A percentile compares a stretch with the other conserved stretches of the same genome.
Evolutionary conservation across 1,140 invertebrate genomes (phyloP).

Genomic region (Drosophila quadrilineata): DNA sequence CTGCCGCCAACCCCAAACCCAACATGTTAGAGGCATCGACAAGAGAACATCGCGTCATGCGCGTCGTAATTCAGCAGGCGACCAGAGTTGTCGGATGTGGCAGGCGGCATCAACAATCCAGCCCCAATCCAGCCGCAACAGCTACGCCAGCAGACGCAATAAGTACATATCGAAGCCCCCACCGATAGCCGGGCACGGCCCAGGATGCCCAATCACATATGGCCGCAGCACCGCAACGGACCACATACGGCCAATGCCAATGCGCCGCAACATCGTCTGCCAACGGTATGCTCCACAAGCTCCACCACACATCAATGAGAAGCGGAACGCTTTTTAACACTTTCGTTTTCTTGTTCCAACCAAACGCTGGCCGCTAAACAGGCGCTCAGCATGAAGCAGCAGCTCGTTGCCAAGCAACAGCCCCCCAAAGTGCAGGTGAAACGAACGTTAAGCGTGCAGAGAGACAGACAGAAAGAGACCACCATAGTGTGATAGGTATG

Average conservation of each 20-base stretch:
- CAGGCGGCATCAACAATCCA: background rate
- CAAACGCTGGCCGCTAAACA: constrained; percentile 79
- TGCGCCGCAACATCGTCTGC: constrained; percentile 12
- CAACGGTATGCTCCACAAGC: constrained; percentile 26
- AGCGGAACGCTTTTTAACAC: constrained; percentile 57
- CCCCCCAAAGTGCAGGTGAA: background rate
- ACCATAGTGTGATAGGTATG: background rate
- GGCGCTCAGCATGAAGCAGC: constrained; percentile 55
- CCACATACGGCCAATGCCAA: constrained; percentile 48
- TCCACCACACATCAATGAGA: constrained; percentile 8
- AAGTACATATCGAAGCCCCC: constrained; percentile 5
- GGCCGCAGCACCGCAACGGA: constrained; percentile 44
- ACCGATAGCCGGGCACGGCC: constrained; percentile 17
- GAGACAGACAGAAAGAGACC: too few species aligned
- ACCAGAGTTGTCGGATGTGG: constrained; percentile 30
- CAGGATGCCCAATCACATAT: constrained; percentile 56
- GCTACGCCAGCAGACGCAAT: background rate
- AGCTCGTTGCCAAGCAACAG: constrained; percentile 41
- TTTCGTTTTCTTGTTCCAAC: constrained; percentile 82
- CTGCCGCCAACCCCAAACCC: too few species aligned
- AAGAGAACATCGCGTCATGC: constrained; percentile 78
- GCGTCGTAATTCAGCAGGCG: constrained; percentile 67
- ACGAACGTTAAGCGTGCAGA: background rate
- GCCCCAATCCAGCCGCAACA: background rate
- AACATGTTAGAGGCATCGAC: constrained; percentile 58